Base-by-base conservation (phyloP, 2,113 vertebrate genomes). In the Pluvialis apricaria region DNA sequence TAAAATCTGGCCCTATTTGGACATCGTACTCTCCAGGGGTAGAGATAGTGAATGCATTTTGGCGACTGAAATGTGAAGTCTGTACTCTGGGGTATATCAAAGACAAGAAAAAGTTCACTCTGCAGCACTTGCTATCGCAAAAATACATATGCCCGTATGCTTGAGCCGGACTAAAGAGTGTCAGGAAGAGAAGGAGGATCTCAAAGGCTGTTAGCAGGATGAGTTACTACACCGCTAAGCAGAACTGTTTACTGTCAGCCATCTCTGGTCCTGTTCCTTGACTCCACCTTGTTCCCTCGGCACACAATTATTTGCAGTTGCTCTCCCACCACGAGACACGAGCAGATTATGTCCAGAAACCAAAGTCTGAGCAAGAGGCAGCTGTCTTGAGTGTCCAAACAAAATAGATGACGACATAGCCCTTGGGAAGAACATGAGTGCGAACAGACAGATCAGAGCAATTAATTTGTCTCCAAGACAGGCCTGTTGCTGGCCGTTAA, bases 11-110 rank as follows among this genome's bases (percentile, higher is more conserved):
- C 31, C 44, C 44, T 40, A 3, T 18, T 47, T 49, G 57, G 52
- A 18, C 15, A 2, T 1, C 0, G 3, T 25, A 31, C 64, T 32
- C 0, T 15, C 16, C 42, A 38, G 60, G 55, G 40, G 11, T 28
- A 49, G 42, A 29, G 38, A 3, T 2, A 64, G 26, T 0, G 5
- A 16, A n/a, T 14, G 42, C 0, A 1, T 57, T 55, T 25, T 7
- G 17, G 51, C 0, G 1, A 18, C 9, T 44, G 68, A 24, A 32
- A 11, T 18, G 71, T 11, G 58, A 55, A 24, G 6, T 13, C n/a
- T 83, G 70, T 73, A 7, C 45, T 82, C 73, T 54, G 90, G 42
- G 45, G 5, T 4, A 9, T 1, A 16, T 6, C 68, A 28, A 18
- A 80, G 34, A 3, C 28, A 25, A 16, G 73, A 51, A 68, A 16